Conservation (phyloP, 2,113 vertebrate species). For the Brienomyrus longianalis region DNA sequence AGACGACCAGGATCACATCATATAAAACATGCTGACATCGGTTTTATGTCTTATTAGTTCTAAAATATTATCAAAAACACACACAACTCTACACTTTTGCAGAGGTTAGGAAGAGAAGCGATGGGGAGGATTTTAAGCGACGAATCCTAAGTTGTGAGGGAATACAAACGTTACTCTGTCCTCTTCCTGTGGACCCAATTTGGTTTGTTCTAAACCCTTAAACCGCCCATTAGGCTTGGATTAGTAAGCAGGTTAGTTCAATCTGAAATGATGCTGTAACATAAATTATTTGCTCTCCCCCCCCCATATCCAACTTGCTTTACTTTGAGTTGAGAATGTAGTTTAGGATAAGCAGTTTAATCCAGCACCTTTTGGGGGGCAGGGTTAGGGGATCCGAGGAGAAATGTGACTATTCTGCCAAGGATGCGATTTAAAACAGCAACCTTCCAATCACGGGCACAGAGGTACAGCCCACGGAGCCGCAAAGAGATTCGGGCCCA, state of each 20-base stretch:
- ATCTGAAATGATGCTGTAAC: neutral
- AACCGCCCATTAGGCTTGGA: neutral
- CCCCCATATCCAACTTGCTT: neutral
- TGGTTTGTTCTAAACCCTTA: neutral
- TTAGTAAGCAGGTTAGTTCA: neutral
- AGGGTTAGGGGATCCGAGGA: neutral
- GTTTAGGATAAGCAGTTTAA: neutral
- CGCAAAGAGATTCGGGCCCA: neutral
- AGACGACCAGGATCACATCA: neutral
- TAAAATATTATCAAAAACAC: neutral
- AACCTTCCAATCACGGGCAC: neutral
- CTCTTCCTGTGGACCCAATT: neutral
- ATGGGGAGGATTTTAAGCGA: neutral
- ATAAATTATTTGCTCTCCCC: neutral
- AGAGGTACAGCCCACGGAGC: neutral
- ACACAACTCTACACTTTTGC: neutral
- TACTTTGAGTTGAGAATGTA: neutral
- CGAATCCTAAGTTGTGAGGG: neutral
- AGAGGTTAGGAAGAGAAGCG: neutral
- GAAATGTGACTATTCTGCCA: neutral
- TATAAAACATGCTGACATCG: neutral
- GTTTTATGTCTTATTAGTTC: too few relatives aligned
- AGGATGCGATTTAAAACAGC: neutral
- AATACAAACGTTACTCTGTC: neutral
- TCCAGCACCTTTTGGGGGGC: neutral